A percentile compares a stretch with the other conserved stretches of the same genome.
Evolutionary conservation across 2,888 invertebrate species (phyloP).

Genomic region (Brachyptera risi): DNA sequence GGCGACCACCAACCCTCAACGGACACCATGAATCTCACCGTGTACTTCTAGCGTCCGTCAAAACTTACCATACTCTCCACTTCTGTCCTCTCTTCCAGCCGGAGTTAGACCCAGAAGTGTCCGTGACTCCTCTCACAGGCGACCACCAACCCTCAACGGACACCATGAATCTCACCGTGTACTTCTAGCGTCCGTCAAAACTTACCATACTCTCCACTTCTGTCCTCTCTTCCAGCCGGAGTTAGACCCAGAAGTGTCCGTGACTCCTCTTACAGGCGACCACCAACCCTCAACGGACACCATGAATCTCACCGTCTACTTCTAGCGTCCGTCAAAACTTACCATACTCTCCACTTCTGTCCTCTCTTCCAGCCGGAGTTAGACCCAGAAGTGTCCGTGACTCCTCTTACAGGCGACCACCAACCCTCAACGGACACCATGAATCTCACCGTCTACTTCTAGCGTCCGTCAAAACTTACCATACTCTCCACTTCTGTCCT

Average conservation of each 20-base stretch:
- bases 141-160: slow-evolving; percentile 42
- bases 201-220: too few relatives aligned
- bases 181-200: too few relatives aligned
- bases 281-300: slow-evolving; percentile 47
- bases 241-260: slow-evolving; percentile 45
- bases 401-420: slow-evolving; percentile 40
- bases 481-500: too few relatives aligned
- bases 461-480: too few relatives aligned
- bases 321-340: too few relatives aligned
- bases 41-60: too few relatives aligned
- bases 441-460: slow-evolving; percentile 70
- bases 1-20: slow-evolving; percentile 32
- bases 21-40: slow-evolving; percentile 64
- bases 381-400: slow-evolving; percentile 46
- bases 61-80: too few relatives aligned
- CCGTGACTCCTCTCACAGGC: slow-evolving; percentile 43
- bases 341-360: too few relatives aligned
- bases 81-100: too few relatives aligned
- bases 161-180: slow-evolving; percentile 65
- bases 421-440: slow-evolving; percentile 49
- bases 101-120: slow-evolving; percentile 45
- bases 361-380: slow-evolving; percentile 41
- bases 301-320: slow-evolving; percentile 68
- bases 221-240: slow-evolving; percentile 41
- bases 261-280: slow-evolving; percentile 41